Conservation (phyloP, 2,113 vertebrate species). For the Pseudorhombus dupliciocellatus region DNA sequence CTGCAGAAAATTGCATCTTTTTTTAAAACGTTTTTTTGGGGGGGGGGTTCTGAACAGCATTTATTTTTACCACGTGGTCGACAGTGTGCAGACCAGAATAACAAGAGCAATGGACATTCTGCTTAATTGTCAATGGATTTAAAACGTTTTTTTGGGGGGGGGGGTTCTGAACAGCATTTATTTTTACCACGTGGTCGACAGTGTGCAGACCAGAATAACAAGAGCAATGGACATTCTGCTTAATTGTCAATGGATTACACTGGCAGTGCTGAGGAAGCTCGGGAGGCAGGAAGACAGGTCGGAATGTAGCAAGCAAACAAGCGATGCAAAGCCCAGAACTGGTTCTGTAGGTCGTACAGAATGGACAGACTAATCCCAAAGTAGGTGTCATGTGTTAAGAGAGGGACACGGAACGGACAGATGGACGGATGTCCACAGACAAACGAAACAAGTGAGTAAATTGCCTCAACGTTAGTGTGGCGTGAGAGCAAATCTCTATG, state of each 20-base stretch:
- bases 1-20: slow-evolving; percentile 97
- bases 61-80: slow-evolving; percentile 33
- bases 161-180: slow-evolving; percentile 40
- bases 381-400: slow-evolving; percentile 71
- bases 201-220: slow-evolving; percentile 31
- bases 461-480: slow-evolving; percentile 18
- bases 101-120: slow-evolving; percentile 50
- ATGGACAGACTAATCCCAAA: slow-evolving; percentile 85
- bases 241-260: slow-evolving; percentile 71
- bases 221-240: slow-evolving; percentile 55
- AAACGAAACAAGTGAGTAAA: background rate
- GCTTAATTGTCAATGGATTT: slow-evolving; percentile 70
- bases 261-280: slow-evolving; percentile 50
- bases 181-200: slow-evolving; percentile 45
- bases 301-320: slow-evolving; percentile 68
- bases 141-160: too few relatives aligned
- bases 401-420: slow-evolving; percentile 32
- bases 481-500: background rate
- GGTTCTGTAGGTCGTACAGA: slow-evolving; percentile 62
- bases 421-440: slow-evolving; percentile 25
- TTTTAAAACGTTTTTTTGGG: slow-evolving; percentile 67
- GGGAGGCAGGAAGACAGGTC: slow-evolving; percentile 70
- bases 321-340: slow-evolving; percentile 66
- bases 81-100: slow-evolving; percentile 41
- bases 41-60: slow-evolving; percentile 39